Conservation (phyloP, 2,888 invertebrate species). For the Pandemis corylana region DNA sequence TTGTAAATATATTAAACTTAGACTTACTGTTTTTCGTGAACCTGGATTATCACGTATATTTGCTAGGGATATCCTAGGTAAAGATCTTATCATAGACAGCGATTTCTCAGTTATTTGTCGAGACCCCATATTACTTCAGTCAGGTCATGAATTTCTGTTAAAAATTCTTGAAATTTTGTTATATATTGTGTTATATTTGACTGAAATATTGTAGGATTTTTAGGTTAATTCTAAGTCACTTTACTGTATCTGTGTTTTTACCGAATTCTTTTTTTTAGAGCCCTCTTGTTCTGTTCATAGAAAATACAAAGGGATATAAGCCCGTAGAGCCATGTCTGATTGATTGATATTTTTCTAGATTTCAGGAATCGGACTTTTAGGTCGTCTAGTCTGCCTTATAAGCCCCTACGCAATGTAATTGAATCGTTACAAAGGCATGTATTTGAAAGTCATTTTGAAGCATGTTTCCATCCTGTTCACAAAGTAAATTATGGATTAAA, state of each 20-base stretch:
- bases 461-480: no score
- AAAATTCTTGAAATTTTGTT: background rate
- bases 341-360: no score
- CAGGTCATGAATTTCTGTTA: background rate
- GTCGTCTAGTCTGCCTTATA: no score
- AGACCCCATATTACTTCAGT: slow-evolving; percentile 65
- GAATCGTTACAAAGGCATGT: no score
- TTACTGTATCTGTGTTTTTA: no score
- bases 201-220: background rate
- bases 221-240: background rate
- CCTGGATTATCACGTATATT: slow-evolving; percentile 92
- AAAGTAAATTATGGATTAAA: no score
- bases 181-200: no score
- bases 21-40: slow-evolving; percentile 85
- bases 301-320: background rate
- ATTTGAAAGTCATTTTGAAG: no score
- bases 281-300: background rate
- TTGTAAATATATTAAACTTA: background rate
- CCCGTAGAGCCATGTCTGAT: background rate
- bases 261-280: background rate
- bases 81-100: slow-evolving; percentile 88
- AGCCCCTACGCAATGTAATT: no score
- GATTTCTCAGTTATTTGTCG: slow-evolving; percentile 90
- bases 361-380: no score
- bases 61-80: slow-evolving; percentile 90